phyloP scores from a whole-genome alignment of 1,140 invertebrate species.

The Drosophila biarmipes region DNA sequence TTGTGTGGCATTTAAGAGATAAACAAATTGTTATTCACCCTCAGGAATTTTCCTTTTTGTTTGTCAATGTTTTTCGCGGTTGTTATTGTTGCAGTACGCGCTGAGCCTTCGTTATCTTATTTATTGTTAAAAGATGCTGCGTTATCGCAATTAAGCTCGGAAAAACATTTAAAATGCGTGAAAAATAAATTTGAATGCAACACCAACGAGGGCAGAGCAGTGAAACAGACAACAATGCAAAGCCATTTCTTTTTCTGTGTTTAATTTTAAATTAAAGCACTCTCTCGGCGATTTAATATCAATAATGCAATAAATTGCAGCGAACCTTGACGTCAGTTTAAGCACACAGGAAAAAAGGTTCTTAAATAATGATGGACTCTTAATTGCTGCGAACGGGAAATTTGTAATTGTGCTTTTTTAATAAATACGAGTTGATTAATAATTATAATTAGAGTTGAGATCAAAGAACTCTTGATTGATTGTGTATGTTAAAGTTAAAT shows the following conservation, averaged over 20 bases:
- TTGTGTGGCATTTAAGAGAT: constrained; percentile 38
- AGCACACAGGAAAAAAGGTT: constrained; percentile 8
- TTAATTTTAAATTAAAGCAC: constrained; percentile 60
- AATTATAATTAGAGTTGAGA: background rate
- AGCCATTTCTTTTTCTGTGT: constrained; percentile 14
- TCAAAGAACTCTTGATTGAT: background rate
- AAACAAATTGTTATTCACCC: constrained; percentile 45
- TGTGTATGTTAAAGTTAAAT: background rate
- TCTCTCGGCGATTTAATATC: constrained; percentile 62
- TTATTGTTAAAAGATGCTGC: constrained; percentile 60
- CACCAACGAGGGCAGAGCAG: background rate
- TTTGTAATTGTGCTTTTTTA: background rate
- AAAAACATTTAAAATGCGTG: constrained; percentile 63
- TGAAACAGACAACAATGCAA: constrained; percentile 40
- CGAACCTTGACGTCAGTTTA: constrained; percentile 9
- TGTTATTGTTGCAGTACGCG: constrained; percentile 23
- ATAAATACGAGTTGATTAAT: background rate
- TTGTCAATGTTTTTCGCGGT: constrained; percentile 21
- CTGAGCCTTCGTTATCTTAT: constrained; percentile 49
- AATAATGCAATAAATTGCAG: constrained; percentile 72
- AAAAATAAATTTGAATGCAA: constrained; percentile 55
- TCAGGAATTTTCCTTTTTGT: constrained; percentile 7
- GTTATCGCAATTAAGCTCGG: constrained; percentile 65
- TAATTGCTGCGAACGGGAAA: background rate
- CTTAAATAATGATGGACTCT: background rate